phyloP scores from a whole-genome alignment of 1,140 invertebrate genomes.

The Drosophila hydei region DNA sequence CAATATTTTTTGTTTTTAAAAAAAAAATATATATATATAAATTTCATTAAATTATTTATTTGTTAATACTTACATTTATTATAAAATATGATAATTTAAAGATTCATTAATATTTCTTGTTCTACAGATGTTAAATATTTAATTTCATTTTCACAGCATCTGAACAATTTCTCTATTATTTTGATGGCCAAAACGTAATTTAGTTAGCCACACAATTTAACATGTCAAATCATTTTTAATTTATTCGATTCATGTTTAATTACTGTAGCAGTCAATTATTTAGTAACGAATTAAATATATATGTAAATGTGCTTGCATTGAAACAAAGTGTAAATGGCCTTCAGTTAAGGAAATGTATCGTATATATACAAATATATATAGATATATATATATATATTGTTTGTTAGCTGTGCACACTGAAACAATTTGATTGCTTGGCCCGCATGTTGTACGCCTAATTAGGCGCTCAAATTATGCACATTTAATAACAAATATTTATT shows the following conservation, averaged over 20 bases:
- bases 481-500: conserved; percentile 28
- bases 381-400: conserved; percentile 12
- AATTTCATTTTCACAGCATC: not conserved
- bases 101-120: not conserved
- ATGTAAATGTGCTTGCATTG: conserved; percentile 11
- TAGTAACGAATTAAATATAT: conserved; percentile 3
- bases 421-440: conserved; percentile 8
- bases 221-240: conserved; percentile 2
- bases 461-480: conserved; percentile 20
- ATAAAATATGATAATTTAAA: no score
- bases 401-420: not conserved
- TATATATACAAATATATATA: not conserved
- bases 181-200: not conserved
- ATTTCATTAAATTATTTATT: no score
- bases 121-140: not conserved
- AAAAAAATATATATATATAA: no score
- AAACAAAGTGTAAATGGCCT: conserved; percentile 7
- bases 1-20: no score
- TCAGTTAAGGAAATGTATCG: not conserved
- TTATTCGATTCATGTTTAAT: conserved; percentile 5
- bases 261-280: not conserved
- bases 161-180: not conserved
- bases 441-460: conserved; percentile 37
- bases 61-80: no score
- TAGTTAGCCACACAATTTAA: conserved; percentile 5